Conservation (phyloP, 23 tunicate genomes). For the Styela plicata region DNA sequence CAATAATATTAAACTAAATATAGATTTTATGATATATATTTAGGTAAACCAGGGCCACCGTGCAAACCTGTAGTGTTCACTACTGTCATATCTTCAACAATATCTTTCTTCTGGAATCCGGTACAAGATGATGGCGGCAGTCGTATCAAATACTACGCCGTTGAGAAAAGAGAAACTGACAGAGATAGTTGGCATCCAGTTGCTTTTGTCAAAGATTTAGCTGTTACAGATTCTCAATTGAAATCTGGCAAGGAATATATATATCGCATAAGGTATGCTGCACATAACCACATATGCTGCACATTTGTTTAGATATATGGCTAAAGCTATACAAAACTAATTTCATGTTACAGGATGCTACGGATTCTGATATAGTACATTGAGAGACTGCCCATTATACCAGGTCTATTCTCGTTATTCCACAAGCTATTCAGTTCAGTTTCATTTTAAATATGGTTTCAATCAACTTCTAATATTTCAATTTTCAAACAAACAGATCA, state of each 20-base stretch:
- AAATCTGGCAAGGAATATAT: slow-evolving; percentile 33
- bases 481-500: slow-evolving; percentile 31
- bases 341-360: no score
- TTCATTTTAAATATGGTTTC: background rate
- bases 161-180: slow-evolving; percentile 37
- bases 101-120: slow-evolving; percentile 28
- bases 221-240: slow-evolving; percentile 24
- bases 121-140: slow-evolving; percentile 36
- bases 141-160: slow-evolving; percentile 29
- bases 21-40: no score
- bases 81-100: slow-evolving; percentile 1
- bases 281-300: no score
- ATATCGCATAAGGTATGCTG: slow-evolving; percentile 32
- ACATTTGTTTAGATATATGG: no score
- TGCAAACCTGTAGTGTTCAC: slow-evolving; percentile 24
- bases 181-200: slow-evolving; percentile 35
- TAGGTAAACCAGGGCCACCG: slow-evolving; percentile 38
- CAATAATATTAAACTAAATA: no score
- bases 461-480: slow-evolving; percentile 2
- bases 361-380: no score
- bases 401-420: no score
- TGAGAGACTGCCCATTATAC: no score
- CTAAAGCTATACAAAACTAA: no score
- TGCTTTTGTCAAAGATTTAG: slow-evolving; percentile 10
- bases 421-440: no score